A percentile compares a stretch with the other conserved stretches of the same genome.
phyloP scores from a whole-genome alignment of 1,140 invertebrate genomes.

The Polypedilum vanderplanki region DNA sequence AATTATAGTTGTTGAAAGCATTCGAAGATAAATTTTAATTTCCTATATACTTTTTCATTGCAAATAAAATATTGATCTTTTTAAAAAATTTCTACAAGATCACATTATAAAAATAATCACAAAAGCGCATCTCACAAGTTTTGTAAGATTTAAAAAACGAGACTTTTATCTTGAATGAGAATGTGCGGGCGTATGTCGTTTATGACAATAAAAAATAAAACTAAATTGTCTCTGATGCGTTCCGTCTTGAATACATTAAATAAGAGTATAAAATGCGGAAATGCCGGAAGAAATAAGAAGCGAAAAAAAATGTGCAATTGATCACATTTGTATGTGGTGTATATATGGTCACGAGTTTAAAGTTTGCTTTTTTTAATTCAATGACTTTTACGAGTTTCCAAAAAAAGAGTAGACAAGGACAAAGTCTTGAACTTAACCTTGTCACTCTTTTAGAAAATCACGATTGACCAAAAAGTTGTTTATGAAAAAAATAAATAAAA shows the following conservation, averaged over 20 bases:
- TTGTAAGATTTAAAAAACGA: too few species aligned
- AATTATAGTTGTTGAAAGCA: too few species aligned
- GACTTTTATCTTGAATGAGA: not conserved
- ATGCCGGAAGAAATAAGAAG: constrained; percentile 3
- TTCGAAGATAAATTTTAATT: too few species aligned
- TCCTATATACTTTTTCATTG: too few species aligned
- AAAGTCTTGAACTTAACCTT: not conserved
- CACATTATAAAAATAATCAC: too few species aligned
- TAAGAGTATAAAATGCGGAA: not conserved
- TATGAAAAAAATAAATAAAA: too few species aligned
- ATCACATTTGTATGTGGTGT: not conserved
- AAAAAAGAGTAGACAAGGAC: constrained; percentile 1
- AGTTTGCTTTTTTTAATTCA: not conserved
- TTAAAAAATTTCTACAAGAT: too few species aligned
- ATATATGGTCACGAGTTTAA: not conserved
- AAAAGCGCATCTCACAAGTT: too few species aligned
- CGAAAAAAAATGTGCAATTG: not conserved
- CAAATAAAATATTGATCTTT: too few species aligned
- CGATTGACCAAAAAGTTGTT: too few species aligned
- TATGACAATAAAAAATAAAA: not conserved
- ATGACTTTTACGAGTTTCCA: not conserved
- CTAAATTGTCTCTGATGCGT: not conserved
- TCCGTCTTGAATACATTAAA: not conserved
- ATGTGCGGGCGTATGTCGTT: not conserved
- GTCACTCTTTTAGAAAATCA: not conserved